A percentile compares a stretch with the other conserved stretches of the same genome.
Conservation (phyloP, 2,113 vertebrate genomes). For the Struthidea cinerea region DNA sequence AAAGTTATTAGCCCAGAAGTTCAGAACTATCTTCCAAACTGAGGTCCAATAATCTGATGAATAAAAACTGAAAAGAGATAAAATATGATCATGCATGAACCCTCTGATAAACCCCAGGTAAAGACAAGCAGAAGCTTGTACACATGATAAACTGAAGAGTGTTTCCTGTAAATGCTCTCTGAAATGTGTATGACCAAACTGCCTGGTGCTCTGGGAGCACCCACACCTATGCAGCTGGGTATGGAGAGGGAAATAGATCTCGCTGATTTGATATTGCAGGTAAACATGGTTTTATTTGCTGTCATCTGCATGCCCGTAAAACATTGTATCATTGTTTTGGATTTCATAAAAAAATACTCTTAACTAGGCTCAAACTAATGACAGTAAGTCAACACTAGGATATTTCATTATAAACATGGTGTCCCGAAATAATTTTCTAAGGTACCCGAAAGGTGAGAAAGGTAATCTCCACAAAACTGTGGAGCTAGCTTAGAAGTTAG, state of each 20-base stretch:
- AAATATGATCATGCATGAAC: fast-evolving
- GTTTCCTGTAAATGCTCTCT: background rate
- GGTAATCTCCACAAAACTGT: background rate
- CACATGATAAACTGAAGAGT: background rate
- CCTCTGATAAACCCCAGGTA: background rate
- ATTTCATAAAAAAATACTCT: background rate
- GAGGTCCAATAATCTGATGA: background rate
- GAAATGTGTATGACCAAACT: background rate
- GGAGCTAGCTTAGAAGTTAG: background rate
- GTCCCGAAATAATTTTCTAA: background rate
- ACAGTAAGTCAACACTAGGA: background rate
- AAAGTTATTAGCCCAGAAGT: background rate
- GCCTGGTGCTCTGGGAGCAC: background rate
- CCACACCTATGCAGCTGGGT: background rate
- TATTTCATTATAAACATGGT: background rate
- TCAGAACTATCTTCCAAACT: background rate
- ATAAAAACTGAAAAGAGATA: background rate
- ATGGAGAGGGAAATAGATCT: background rate
- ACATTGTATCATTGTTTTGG: background rate
- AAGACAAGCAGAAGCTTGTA: background rate
- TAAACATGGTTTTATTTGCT: background rate
- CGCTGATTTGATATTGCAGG: background rate
- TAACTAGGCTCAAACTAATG: background rate
- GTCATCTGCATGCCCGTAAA: background rate
- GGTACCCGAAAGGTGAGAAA: background rate